Conservation (phyloP, 2,797 vertebrate species). For the Lepilemur septentrionalis region DNA sequence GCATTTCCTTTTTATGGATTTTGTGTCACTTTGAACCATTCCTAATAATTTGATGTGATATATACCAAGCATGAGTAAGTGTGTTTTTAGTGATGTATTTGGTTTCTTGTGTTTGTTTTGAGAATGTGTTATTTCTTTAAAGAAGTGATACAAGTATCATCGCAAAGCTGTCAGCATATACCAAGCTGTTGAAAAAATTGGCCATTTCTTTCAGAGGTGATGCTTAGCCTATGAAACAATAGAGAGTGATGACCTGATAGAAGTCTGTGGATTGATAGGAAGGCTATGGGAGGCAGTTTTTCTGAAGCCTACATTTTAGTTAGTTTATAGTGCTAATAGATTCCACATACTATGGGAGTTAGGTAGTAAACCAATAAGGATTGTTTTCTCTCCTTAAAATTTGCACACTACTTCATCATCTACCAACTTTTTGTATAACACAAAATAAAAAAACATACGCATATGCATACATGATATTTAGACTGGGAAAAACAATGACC, state of each 20-base stretch:
- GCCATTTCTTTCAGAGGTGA: conserved; percentile 15
- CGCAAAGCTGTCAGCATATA: neutral
- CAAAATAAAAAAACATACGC: conserved; percentile 39
- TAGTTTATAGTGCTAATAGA: conserved; percentile 40
- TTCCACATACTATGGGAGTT: conserved; percentile 46
- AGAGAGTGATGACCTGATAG: conserved; percentile 19
- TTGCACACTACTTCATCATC: conserved; percentile 27
- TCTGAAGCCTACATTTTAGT: conserved; percentile 71
- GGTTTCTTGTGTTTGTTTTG: neutral
- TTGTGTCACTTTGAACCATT: conserved; percentile 8
- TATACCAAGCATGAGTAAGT: neutral
- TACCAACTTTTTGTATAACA: conserved; percentile 52
- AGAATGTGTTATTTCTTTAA: neutral
- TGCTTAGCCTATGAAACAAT: neutral
- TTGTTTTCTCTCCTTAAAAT: conserved; percentile 59
- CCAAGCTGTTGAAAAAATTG: conserved; percentile 23
- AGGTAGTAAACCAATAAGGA: conserved; percentile 46
- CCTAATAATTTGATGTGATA: conserved; percentile 22
- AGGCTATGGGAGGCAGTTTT: conserved; percentile 37
- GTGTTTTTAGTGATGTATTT: neutral
- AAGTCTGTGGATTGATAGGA: neutral
- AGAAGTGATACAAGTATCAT: neutral
- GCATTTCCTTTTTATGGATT: neutral
- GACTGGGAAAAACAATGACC: conserved; percentile 45
- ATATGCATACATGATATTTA: conserved; percentile 41